These are phyloP conservation scores for Magallana angulata DNA, from an alignment of 1,140 invertebrate species.

Conservation along the genomic window DNA sequence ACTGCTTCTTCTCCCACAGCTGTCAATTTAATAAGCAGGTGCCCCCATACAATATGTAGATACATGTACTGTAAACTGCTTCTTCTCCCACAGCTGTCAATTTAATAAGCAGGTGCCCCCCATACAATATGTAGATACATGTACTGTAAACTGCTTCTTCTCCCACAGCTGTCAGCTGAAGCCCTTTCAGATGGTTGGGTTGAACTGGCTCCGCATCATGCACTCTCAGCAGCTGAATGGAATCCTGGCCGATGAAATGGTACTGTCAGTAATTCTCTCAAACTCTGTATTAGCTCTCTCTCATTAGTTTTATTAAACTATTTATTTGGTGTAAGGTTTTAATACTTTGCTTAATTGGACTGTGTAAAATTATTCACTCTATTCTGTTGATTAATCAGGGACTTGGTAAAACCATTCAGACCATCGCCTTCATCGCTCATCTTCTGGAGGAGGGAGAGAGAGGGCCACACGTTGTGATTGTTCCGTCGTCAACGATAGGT, in stretches of 20 bases:
- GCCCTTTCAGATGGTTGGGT: slow-evolving; percentile 94
- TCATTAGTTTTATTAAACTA: too few relatives aligned
- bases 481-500: slow-evolving; percentile 93
- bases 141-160: too few relatives aligned
- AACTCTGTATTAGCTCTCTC: not conserved
- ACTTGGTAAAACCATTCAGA: slow-evolving; percentile 93
- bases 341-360: not conserved
- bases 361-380: not conserved
- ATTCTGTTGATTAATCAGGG: slow-evolving; percentile 81
- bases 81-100: too few relatives aligned
- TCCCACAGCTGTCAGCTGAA: slow-evolving; percentile 82
- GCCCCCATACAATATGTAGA: too few relatives aligned
- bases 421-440: slow-evolving; percentile 90
- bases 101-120: too few relatives aligned
- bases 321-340: too few relatives aligned
- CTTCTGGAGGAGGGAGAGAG: slow-evolving; percentile 86
- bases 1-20: too few relatives aligned
- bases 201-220: slow-evolving; percentile 96
- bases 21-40: too few relatives aligned
- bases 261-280: slow-evolving; percentile 48
- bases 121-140: too few relatives aligned
- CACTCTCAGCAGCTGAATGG: slow-evolving; percentile 93
- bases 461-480: slow-evolving; percentile 91
- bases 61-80: too few relatives aligned
- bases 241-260: slow-evolving; percentile 95